phyloP scores from a whole-genome alignment of 1,140 invertebrate genomes.

The Forficula auricularia region DNA sequence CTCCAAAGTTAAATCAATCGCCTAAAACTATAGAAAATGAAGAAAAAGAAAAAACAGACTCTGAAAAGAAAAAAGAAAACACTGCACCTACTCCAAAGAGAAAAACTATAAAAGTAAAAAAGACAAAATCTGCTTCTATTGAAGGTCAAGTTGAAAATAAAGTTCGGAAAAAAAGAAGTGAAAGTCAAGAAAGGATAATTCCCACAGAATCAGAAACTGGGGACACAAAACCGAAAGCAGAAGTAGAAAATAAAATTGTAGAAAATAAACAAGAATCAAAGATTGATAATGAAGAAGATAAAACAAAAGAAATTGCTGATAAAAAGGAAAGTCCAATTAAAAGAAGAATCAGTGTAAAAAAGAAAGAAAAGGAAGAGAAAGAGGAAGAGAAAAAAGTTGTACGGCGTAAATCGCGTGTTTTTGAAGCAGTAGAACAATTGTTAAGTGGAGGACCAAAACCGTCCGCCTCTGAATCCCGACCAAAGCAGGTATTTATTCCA shows the following conservation, averaged over 20 bases:
- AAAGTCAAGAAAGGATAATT: constrained; percentile 19
- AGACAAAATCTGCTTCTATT: constrained; percentile 3
- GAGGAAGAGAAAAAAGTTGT: constrained; percentile 15
- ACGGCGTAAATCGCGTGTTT: not conserved
- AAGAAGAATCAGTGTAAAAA: constrained; percentile 19
- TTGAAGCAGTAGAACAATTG: not conserved
- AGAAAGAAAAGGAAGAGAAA: constrained; percentile 18
- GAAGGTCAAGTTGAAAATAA: not conserved
- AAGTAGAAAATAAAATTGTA: constrained; percentile 17
- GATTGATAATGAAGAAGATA: constrained; percentile 2
- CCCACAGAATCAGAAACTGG: constrained; percentile 19
- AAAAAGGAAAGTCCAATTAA: constrained; percentile 14
- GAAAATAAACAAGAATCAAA: constrained; percentile 5
- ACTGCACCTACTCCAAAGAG: constrained; percentile 2
- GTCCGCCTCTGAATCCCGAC: constrained; percentile 31
- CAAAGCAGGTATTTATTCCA: constrained; percentile 61
- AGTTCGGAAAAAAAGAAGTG: constrained; percentile 17
- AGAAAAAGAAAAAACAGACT: not conserved
- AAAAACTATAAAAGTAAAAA: constrained; percentile 10
- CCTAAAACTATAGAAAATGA: not conserved
- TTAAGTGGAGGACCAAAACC: constrained; percentile 6
- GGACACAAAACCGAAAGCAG: constrained; percentile 15
- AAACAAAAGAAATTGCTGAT: too few species aligned
- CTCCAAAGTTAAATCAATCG: not conserved
- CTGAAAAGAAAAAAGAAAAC: constrained; percentile 10